Evolutionary conservation across 2,113 vertebrate species (phyloP).

Genomic region (Bubo blakistoni): DNA sequence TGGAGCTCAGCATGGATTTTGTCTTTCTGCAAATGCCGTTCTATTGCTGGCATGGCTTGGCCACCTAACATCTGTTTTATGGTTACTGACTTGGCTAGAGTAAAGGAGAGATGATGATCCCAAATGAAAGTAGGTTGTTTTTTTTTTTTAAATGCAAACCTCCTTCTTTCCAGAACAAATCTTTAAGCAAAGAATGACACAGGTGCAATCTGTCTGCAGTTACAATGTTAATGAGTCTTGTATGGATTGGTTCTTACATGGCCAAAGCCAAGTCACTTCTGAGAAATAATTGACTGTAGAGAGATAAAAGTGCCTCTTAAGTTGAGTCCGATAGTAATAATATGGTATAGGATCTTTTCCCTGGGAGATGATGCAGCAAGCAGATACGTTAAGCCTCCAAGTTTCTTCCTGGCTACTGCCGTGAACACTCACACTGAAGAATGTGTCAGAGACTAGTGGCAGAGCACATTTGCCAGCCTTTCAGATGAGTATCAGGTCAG

Average conservation of each 20-base stretch:
- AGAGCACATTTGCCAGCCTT: background rate
- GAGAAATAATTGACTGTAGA: background rate
- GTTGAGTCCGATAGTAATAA: background rate
- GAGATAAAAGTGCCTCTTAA: background rate
- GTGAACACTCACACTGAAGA: background rate
- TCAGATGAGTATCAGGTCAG: background rate
- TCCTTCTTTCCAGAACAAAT: background rate
- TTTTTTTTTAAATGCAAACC: background rate
- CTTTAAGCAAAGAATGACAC: background rate
- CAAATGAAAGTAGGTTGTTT: background rate
- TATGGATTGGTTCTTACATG: background rate
- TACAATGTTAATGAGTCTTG: constrained; percentile 20
- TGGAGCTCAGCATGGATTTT: background rate
- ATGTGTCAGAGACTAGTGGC: background rate
- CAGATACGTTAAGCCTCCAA: background rate
- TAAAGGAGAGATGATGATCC: background rate
- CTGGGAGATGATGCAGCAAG: background rate
- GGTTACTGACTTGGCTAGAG: background rate
- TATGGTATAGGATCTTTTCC: background rate
- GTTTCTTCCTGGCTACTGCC: background rate
- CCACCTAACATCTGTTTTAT: background rate
- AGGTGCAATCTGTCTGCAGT: background rate
- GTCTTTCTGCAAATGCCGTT: background rate
- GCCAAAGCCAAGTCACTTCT: background rate
- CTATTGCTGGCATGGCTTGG: background rate